phyloP scores from a whole-genome alignment of 2,888 invertebrate genomes.

The Drosophila melanosoma region DNA sequence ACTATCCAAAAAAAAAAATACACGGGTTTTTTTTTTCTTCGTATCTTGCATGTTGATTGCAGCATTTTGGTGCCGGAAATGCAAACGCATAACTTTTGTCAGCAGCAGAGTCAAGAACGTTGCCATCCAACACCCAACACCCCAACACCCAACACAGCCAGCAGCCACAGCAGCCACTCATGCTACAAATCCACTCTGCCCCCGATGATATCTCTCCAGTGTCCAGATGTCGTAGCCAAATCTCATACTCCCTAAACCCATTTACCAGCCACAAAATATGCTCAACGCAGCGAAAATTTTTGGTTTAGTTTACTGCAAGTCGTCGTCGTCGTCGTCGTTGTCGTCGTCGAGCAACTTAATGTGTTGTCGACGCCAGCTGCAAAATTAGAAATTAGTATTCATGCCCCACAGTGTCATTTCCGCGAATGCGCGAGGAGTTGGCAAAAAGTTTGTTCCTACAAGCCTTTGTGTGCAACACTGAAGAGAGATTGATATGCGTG shows the following conservation, averaged over 20 bases:
- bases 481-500: slow-evolving; percentile 60
- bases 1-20: neutral
- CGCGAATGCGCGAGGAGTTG: slow-evolving; percentile 71
- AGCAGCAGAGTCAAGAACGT: slow-evolving; percentile 45
- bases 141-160: neutral
- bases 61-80: slow-evolving; percentile 65
- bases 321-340: slow-evolving; percentile 25
- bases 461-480: slow-evolving; percentile 47
- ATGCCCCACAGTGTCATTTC: slow-evolving; percentile 84
- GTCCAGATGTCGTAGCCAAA: slow-evolving; percentile 43
- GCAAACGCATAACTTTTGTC: slow-evolving; percentile 76
- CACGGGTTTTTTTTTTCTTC: neutral
- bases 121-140: too few relatives aligned
- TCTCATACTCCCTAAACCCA: slow-evolving; percentile 49
- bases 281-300: slow-evolving; percentile 67
- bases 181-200: slow-evolving; percentile 3
- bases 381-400: slow-evolving; percentile 84
- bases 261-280: slow-evolving; percentile 69
- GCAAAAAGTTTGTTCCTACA: slow-evolving; percentile 55
- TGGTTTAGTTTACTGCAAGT: slow-evolving; percentile 68
- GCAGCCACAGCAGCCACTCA: neutral
- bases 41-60: slow-evolving; percentile 39
- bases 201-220: slow-evolving; percentile 23
- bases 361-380: slow-evolving; percentile 73
- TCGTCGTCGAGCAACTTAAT: slow-evolving; percentile 62